These are phyloP conservation scores for Rhinichthys osculus DNA, from an alignment of 2,797 vertebrate species.

Conservation along the genomic window DNA sequence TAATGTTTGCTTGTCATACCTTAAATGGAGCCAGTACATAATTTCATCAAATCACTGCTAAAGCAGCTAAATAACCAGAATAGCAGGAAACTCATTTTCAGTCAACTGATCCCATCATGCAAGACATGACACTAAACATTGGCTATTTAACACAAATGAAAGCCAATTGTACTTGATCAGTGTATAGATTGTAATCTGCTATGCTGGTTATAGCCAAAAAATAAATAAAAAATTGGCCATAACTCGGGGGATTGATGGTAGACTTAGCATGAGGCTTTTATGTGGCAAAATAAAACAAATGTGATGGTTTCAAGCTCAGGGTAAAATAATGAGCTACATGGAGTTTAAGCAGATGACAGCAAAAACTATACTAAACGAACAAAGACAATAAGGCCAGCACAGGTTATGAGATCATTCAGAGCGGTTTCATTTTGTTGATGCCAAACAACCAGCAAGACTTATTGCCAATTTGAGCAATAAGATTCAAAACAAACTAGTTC, in stretches of 20 bases:
- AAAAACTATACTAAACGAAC: background rate
- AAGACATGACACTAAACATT: background rate
- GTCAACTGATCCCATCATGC: background rate
- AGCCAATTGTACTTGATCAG: conserved; percentile 3
- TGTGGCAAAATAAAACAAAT: conserved; percentile 9
- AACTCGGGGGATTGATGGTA: conserved; percentile 4
- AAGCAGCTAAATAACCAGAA: conserved; percentile 38
- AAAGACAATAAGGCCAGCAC: conserved; percentile 7
- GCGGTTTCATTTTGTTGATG: background rate
- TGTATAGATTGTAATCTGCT: background rate
- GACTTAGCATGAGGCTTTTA: conserved; percentile 12
- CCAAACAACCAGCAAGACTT: background rate
- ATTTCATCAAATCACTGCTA: background rate
- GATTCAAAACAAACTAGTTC: background rate
- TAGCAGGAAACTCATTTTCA: background rate
- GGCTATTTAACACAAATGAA: background rate
- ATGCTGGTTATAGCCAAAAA: conserved; percentile 13
- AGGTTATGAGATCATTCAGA: conserved; percentile 8
- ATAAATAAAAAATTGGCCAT: background rate
- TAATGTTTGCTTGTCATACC: conserved; percentile 21
- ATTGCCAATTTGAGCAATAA: background rate
- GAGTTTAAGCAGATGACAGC: conserved; percentile 11
- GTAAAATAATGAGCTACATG: conserved; percentile 22
- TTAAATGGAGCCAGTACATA: background rate
- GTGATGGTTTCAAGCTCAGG: conserved; percentile 1